Evolutionary conservation across 2,888 invertebrate genomes (phyloP), one percentile per base, ranked within the genome.

Genomic region (Philopedon plagiatum): DNA sequence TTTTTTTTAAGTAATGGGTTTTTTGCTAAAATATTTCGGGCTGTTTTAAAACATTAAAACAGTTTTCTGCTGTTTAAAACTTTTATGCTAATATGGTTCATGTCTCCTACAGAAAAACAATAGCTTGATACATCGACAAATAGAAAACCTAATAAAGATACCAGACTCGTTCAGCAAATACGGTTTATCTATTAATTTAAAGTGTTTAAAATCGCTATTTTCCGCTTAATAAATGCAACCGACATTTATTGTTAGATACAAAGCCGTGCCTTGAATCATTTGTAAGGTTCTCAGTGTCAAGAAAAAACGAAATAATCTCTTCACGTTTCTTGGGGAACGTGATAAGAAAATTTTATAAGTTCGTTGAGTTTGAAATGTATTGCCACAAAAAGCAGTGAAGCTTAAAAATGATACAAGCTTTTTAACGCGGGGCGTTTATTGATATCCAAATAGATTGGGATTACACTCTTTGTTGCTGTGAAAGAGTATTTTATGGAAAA

Each of bases 381-480:
- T 56, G 44, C 32, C 34, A 19, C 44, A 65, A 65, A 44, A 65
- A 32, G 41, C 56, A 51, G 23, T 21, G 57, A 41, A 56, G 56
- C 56, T 57, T 65, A 44, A 65, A 65, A 57, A 46, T 65, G 65
- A 65, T 41, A 51, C 58, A 58, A 41, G 34, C 51, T 63, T 63
- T 63, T 34, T 63, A 51, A 63, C 41, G 13, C 23, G 21, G 5
- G n/a, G 5, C 13, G 39, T 2, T 39, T 39, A 15, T 15, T 15
- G 39, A 39, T 39, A 37, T 37, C 13, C 8, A 5, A 7, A 5
- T 13, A 13, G n/a, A 11, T 37, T 13, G 5, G n/a, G 9, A 37
- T 37, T 4, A 11, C n/a, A n/a, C 11, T 32, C 32, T 8, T 32
- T 32, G n/a, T n/a, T n/a, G n/a, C n/a, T n/a, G n/a, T n/a, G n/a